Base-by-base conservation (phyloP, 2,797 vertebrate species). In the Pseudochaenichthys georgianus region DNA sequence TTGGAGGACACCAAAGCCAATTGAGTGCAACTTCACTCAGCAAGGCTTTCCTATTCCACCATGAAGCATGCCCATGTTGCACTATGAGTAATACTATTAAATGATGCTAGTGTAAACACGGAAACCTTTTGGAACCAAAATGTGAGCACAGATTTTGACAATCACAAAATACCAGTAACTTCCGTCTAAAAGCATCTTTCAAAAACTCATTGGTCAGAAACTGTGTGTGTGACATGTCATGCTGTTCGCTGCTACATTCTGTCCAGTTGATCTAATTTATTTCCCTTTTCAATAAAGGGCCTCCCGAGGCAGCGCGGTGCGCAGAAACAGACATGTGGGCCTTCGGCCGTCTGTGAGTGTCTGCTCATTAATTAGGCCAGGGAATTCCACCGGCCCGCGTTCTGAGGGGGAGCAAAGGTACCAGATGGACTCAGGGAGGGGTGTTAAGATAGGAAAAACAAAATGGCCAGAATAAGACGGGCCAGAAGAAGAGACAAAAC, bases 351-450 rank as follows among this genome's bases (percentile, higher is more conserved):
- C 94, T 95, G 94, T 92, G 93, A 91, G 89, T 92, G 93, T 93
- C 92, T 94, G 82, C 93, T 95, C 91, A 91, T 93, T 96, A 96
- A 96, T 96, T 96, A 96, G 95, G 93, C 94, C 89, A 85, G 95
- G 94, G 95, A 95, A 95, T 95, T 95, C 94, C 90, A 91, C 80
- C 82, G 90, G 93, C 93, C 92, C 91, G 67, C 80, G 84, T 94
- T 95, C 91, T 92, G 89, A 90, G 89, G 89, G 89, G 84, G 90
- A 85, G 92, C 92, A 93, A 92, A 95, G 90, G 91, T 94, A 95
- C 91, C 95, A 96, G 95, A 96, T 96, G 95, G 95, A 95, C 94
- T 89, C 89, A 80, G 85, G 88, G 87, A 94, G 91, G 94, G 93
- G 91, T 87, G 89, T 87, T 88, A 69, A 86, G 81, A 91, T 85